phyloP scores from a whole-genome alignment of 2,888 invertebrate genomes.

The Aporophyla nigra region DNA sequence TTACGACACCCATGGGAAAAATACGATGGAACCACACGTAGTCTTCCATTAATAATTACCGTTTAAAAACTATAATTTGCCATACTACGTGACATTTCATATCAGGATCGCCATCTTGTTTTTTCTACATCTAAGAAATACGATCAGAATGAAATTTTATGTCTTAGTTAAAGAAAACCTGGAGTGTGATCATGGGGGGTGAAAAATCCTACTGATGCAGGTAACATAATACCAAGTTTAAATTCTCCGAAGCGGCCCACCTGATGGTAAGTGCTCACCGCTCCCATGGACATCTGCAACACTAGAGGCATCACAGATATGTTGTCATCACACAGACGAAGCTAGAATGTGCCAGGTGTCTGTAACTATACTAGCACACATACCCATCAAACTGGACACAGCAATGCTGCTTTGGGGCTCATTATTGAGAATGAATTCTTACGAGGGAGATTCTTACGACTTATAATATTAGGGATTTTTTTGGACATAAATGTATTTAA shows the following conservation, averaged over 20 bases:
- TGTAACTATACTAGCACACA: not conserved
- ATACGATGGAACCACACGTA: not conserved
- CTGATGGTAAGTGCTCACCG: not conserved
- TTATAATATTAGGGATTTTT: no score
- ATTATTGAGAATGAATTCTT: no score
- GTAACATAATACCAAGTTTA: not conserved
- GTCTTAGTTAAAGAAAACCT: conserved; percentile 12
- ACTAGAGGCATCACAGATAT: no score
- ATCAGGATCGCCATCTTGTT: not conserved
- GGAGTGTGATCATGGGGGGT: conserved; percentile 2
- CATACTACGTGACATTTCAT: not conserved
- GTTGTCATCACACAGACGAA: not conserved
- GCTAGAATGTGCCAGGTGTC: not conserved
- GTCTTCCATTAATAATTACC: not conserved
- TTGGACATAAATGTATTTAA: no score
- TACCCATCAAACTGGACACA: no score
- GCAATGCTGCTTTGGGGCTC: no score
- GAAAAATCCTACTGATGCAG: not conserved
- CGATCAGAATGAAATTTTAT: not conserved
- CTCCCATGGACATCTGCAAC: not conserved
- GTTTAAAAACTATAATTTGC: not conserved
- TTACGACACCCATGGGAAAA: no score
- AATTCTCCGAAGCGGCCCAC: not conserved
- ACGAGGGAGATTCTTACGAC: no score
- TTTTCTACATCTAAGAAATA: conserved; percentile 2